Base-by-base conservation (phyloP, 2,888 invertebrate species). In the Polia nebulosa region DNA sequence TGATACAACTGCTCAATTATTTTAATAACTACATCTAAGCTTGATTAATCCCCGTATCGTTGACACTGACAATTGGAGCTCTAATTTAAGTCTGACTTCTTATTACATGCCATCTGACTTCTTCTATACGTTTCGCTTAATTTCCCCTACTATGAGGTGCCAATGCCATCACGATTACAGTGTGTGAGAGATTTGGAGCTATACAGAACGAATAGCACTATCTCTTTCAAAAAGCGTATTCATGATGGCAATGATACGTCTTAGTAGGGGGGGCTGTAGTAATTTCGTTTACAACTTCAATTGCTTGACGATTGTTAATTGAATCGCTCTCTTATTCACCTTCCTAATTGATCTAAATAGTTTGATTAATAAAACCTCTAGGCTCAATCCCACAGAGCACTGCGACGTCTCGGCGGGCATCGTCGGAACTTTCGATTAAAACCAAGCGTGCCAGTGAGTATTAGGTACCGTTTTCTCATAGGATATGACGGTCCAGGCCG, bases 291-390 rank as follows among this genome's bases (percentile, higher is more conserved):
- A 51, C 41, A 51, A 39, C 49, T 20, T 71, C 55, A 71, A 71
- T 56, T 56, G 20, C 45, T 15, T 8, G 44, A 34, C 32, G 22
- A 56, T 49, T 27, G 22, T 34, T 60, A 66, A 73, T 73, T 56
- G 25, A 73, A 60, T 73, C n/a, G 45, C 56, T 60, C 39, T 65
- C 44, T 52, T 29, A 47, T 25, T 52, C 15, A 49, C 3, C 17
- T 56, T 6, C n/a, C 32, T 52, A 60, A 73, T 61, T 53, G 47
- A 47, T 20, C 45, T 45, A 34, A 52, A 72, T 56, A 57, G 52
- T 62, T 65, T 62, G n/a, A 72, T 57, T 72, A 51, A 58, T 41
- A 34, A 1, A 56, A 53, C 17, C 41, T 49, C 17, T 17, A 47
- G 58, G 36, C 51, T 47, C 6, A 39, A 49, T 57, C 13, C 22